phyloP scores from a whole-genome alignment of 2,888 invertebrate genomes.

The Ectobius pallidus region DNA sequence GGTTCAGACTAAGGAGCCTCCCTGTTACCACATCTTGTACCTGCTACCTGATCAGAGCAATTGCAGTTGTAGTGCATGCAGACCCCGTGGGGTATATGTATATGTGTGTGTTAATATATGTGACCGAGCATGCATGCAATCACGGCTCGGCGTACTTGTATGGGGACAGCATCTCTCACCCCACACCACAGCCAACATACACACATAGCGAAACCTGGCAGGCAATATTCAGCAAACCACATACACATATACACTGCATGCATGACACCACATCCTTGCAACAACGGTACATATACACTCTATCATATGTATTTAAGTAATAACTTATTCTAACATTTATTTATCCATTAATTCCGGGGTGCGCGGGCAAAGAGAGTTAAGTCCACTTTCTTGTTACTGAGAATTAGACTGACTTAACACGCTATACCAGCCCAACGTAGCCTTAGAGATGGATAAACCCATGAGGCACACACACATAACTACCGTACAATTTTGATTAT shows the following conservation, averaged over 20 bases:
- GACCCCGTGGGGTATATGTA: neutral
- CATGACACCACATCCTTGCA: neutral
- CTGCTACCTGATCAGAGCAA: neutral
- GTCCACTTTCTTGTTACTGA: too few relatives aligned
- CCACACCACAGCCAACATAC: conserved; percentile 24
- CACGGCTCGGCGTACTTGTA: conserved; percentile 22
- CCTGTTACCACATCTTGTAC: too few relatives aligned
- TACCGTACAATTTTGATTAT: too few relatives aligned
- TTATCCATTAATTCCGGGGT: too few relatives aligned
- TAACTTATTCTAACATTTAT: too few relatives aligned
- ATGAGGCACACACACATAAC: too few relatives aligned
- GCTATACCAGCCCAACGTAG: too few relatives aligned
- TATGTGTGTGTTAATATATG: conserved; percentile 25
- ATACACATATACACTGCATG: neutral
- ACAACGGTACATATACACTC: neutral
- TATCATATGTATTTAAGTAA: too few relatives aligned
- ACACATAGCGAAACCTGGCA: conserved; percentile 17
- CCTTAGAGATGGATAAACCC: too few relatives aligned
- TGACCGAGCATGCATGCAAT: conserved; percentile 31
- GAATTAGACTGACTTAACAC: too few relatives aligned
- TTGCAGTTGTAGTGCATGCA: neutral
- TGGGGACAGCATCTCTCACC: conserved; percentile 7
- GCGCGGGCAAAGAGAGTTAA: too few relatives aligned
- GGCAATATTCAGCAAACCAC: conserved; percentile 23
- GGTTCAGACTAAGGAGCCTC: too few relatives aligned